Percentiles rank a stretch among this genome's conserved stretches.
These are phyloP conservation scores for Saturnia japonica DNA, from an alignment of 2,888 invertebrate species.

Conservation along the genomic window DNA sequence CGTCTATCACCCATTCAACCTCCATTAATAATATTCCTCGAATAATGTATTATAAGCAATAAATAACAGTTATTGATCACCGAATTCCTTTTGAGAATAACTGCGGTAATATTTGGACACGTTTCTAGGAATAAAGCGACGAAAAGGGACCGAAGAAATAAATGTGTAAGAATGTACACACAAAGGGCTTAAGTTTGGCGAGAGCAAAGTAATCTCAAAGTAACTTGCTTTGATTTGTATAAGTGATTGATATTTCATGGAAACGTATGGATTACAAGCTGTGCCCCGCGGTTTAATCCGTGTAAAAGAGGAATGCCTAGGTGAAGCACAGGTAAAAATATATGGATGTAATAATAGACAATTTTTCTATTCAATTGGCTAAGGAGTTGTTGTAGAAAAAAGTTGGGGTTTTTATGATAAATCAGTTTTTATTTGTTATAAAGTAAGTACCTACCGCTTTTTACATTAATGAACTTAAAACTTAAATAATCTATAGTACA, in stretches of 20 bases:
- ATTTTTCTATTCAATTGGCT: no score
- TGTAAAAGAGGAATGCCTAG: no score
- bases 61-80: constrained; percentile 11
- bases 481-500: no score
- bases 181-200: not conserved
- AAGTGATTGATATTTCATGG: not conserved
- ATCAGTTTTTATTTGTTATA: no score
- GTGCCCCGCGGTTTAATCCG: no score
- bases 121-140: not conserved
- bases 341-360: no score
- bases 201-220: not conserved
- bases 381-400: no score
- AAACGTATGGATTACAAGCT: not conserved
- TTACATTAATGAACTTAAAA: no score
- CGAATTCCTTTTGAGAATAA: constrained; percentile 9
- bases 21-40: constrained; percentile 3
- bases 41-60: constrained; percentile 11
- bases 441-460: no score
- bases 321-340: no score
- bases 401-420: no score
- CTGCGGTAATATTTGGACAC: constrained; percentile 2
- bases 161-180: constrained; percentile 5
- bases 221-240: not conserved
- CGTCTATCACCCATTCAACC: constrained; percentile 7
- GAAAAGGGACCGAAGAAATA: constrained; percentile 9